phyloP scores from a whole-genome alignment of 2,888 invertebrate genomes.

The Megamerina dolium region DNA sequence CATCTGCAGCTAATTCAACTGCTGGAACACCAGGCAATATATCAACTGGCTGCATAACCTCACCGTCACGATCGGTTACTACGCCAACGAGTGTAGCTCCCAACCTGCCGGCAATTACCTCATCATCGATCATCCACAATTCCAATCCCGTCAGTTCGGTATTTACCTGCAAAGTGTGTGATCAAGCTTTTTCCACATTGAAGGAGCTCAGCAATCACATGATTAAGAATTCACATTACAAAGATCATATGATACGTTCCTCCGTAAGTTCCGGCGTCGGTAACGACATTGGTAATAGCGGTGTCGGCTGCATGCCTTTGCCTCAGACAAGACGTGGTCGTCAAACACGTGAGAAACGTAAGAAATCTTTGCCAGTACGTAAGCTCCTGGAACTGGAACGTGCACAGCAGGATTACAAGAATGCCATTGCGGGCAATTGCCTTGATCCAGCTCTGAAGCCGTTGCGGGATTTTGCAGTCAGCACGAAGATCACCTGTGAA shows the following conservation, averaged over 20 bases:
- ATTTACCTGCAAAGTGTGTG: conserved; percentile 94
- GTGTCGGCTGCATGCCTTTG: conserved; percentile 15
- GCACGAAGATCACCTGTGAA: conserved; percentile 83
- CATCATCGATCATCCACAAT: conserved; percentile 53
- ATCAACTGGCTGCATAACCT: conserved; percentile 3
- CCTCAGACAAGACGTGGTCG: conserved; percentile 54
- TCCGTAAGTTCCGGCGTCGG: conserved; percentile 57
- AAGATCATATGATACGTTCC: conserved; percentile 89
- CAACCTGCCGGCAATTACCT: conserved; percentile 53
- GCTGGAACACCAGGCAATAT: conserved; percentile 9
- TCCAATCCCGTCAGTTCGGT: conserved; percentile 79
- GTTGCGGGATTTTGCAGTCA: conserved; percentile 53
- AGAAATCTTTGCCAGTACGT: conserved; percentile 86
- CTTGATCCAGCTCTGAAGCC: conserved; percentile 50
- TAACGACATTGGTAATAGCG: too few species aligned
- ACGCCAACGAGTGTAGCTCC: conserved; percentile 7
- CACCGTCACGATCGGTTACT: conserved; percentile 21
- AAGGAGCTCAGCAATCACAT: conserved; percentile 96
- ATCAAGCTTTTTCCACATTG: conserved; percentile 89
- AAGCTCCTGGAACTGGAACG: conserved; percentile 84
- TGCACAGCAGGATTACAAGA: conserved; percentile 83
- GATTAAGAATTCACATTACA: conserved; percentile 96
- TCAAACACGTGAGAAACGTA: conserved; percentile 84
- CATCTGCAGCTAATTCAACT: conserved; percentile 32
- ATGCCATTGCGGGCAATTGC: conserved; percentile 66